Conservation (phyloP, 2,113 vertebrate species). For the Lepisosteus oculatus region DNA sequence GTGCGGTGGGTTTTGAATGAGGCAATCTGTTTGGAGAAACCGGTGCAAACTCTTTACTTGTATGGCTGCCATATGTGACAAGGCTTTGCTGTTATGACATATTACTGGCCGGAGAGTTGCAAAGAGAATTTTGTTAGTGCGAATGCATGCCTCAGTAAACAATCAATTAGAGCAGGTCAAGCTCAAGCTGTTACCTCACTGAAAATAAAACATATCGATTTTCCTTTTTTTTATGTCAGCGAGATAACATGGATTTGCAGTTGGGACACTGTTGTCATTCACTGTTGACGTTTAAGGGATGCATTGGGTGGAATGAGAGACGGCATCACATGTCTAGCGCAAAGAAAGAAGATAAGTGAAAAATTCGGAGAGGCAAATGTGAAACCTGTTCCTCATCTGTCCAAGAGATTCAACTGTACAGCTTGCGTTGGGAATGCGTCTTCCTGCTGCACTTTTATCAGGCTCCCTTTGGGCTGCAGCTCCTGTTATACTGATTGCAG, state of each 20-base stretch:
- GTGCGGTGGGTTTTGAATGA: constrained; percentile 33
- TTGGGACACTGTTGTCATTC: not conserved
- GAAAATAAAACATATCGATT: constrained; percentile 56
- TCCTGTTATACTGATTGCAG: constrained; percentile 30
- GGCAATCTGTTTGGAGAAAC: constrained; percentile 37
- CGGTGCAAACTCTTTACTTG: not conserved
- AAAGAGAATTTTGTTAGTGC: constrained; percentile 6
- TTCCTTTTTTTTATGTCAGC: constrained; percentile 22
- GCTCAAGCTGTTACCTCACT: constrained; percentile 56
- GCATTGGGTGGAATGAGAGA: not conserved
- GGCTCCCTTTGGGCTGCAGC: constrained; percentile 30
- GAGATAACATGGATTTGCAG: constrained; percentile 40
- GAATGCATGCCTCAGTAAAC: constrained; percentile 38
- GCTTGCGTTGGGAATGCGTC: constrained; percentile 21
- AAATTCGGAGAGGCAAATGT: constrained; percentile 9
- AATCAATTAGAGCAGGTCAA: constrained; percentile 45
- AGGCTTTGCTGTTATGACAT: constrained; percentile 13
- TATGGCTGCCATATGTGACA: constrained; percentile 28
- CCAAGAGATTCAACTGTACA: constrained; percentile 20
- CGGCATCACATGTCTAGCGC: not conserved
- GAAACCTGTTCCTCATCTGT: constrained; percentile 14
- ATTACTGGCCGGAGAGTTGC: not conserved
- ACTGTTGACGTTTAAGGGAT: not conserved
- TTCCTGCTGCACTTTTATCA: constrained; percentile 30
- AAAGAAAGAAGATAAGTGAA: not conserved